A percentile compares a stretch with the other conserved stretches of the same genome.
phyloP scores from a whole-genome alignment of 2,113 vertebrate genomes.

The Oncorhynchus masou region DNA sequence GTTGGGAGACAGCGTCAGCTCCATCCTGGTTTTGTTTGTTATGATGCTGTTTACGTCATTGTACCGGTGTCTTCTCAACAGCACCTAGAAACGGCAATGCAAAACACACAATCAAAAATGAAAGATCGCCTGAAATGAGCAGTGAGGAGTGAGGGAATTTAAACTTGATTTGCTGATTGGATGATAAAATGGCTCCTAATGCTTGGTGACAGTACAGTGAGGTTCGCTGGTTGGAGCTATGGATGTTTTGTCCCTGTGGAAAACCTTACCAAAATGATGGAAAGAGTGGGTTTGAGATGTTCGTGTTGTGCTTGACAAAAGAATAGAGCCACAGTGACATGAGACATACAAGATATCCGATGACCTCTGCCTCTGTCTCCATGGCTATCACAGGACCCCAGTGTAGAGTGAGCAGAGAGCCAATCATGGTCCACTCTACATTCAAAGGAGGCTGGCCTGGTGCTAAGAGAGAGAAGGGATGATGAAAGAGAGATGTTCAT shows the following conservation, averaged over 20 bases:
- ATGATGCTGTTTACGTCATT: constrained; percentile 66
- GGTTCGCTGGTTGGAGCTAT: too few species aligned
- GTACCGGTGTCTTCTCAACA: constrained; percentile 82
- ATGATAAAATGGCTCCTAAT: too few species aligned
- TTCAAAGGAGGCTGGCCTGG: constrained; percentile 90
- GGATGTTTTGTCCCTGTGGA: too few species aligned
- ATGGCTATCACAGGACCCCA: constrained; percentile 91
- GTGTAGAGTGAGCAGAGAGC: constrained; percentile 83
- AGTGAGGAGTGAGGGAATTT: too few species aligned
- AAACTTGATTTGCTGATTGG: neutral
- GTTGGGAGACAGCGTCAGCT: constrained; percentile 78
- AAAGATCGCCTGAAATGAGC: neutral
- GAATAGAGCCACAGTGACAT: neutral
- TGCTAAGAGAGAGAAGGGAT: constrained; percentile 65
- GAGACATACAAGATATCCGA: constrained; percentile 86
- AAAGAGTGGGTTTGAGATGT: neutral
- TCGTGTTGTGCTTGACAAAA: neutral
- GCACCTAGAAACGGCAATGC: constrained; percentile 71
- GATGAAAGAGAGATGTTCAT: neutral
- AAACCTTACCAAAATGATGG: too few species aligned
- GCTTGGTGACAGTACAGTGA: too few species aligned
- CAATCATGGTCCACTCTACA: constrained; percentile 88
- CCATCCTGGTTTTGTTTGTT: constrained; percentile 79
- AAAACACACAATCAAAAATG: neutral
- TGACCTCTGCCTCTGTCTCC: constrained; percentile 92